Evolutionary conservation across 2,113 vertebrate genomes (phyloP).

Genomic region (Pogona vitticeps): DNA sequence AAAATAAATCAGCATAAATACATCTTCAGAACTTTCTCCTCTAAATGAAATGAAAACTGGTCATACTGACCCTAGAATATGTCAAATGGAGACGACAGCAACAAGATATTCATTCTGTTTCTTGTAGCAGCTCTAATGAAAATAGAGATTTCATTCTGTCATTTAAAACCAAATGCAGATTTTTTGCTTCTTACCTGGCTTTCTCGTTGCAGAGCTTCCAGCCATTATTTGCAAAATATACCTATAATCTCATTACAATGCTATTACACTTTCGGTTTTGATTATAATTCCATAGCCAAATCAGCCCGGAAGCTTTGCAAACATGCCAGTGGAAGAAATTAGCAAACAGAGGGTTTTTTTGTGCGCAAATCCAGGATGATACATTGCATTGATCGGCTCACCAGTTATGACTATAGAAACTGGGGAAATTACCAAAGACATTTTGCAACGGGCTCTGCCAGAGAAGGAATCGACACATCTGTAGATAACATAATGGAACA

Average conservation of each 20-base stretch:
- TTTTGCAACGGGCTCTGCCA: background rate
- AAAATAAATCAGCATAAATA: background rate
- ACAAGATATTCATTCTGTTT: background rate
- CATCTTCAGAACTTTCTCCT: background rate
- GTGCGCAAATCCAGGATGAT: constrained; percentile 20
- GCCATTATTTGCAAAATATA: constrained; percentile 21
- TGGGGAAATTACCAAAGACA: constrained; percentile 16
- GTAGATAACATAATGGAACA: constrained; percentile 40
- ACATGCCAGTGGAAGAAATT: constrained; percentile 16
- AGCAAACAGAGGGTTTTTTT: background rate
- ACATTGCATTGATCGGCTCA: constrained; percentile 3
- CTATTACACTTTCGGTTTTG: constrained; percentile 32
- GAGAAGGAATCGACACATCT: constrained; percentile 34
- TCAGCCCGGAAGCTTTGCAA: constrained; percentile 17
- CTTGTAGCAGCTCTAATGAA: constrained; percentile 13
- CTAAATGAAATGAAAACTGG: background rate
- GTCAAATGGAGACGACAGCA: background rate
- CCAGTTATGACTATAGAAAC: constrained; percentile 21
- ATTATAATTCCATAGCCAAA: constrained; percentile 23
- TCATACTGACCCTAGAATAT: background rate
- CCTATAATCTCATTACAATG: constrained; percentile 25
- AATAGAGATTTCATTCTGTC: constrained; percentile 20
- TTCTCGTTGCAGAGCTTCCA: background rate
- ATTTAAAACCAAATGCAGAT: constrained; percentile 18
- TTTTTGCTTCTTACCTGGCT: constrained; percentile 4